Base-by-base conservation (phyloP, 2,888 invertebrate genomes). In the Podotricha telesiphe region DNA sequence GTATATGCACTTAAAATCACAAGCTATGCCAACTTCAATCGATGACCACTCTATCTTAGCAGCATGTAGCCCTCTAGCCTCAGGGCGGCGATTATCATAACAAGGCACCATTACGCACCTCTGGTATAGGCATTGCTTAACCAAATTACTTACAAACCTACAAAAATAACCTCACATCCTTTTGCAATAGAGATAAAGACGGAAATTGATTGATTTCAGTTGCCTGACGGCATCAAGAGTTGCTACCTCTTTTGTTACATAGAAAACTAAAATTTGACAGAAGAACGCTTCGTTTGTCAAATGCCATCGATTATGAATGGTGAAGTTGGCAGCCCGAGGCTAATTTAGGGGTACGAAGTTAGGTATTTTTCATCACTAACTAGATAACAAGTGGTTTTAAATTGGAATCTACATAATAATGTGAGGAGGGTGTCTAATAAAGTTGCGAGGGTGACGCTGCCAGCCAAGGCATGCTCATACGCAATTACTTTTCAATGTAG, bases 321-420 rank as follows among this genome's bases (percentile, higher is more conserved):
- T 79, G 83, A 79, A 87, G 87, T 85, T 79, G 84, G 79, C 86
- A 84, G 92, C 93, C 93, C 80, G 77, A 76, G 92, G 92, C 91
- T 86, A 89, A 86, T 86, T 83, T 85, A 80, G 91, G 87, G 86
- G 82, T 78, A 77, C 82, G 82, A 68, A 72, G 73, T 82, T 90
- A 91, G 91, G 89, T 89, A 91, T 93, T 93, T 91, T 90, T 91
- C 87, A 86, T 82, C 82, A 80, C 89, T 93, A 93, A 93, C 92
- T 92, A 92, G 91, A 91, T 93, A 93, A 93, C 92, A 91, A 93
- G 92, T 92, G 92, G 92, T 89, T 92, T 91, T 85, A 91, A 93
- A 93, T 93, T 92, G 89, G 85, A 86, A 92, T 93, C 88, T 92
- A 87, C 92, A 93, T 93, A 89, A 91, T 91, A 90, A 91, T 90